Conservation (phyloP, 2,113 vertebrate genomes). For the Psilopsiagon aurifrons region DNA sequence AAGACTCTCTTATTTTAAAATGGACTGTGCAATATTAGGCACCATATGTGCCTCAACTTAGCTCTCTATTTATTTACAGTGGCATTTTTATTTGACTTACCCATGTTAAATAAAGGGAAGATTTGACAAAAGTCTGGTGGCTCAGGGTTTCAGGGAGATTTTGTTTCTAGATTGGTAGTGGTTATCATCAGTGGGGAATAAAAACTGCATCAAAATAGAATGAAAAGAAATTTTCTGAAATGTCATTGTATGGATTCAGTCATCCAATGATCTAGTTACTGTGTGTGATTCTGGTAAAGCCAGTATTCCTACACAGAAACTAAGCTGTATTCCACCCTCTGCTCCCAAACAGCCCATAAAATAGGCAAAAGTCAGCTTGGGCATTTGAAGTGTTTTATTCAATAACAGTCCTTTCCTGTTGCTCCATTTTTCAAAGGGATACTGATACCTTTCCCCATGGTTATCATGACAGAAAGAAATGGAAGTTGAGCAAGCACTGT, state of each 20-base stretch:
- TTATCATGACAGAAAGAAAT: neutral
- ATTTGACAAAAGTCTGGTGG: neutral
- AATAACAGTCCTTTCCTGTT: neutral
- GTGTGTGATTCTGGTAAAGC: neutral
- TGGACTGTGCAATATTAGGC: neutral
- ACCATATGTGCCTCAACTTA: neutral
- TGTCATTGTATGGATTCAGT: accelerated
- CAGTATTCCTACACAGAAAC: neutral
- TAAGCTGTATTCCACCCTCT: neutral
- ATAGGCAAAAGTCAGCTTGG: neutral
- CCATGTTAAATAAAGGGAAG: neutral
- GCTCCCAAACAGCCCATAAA: neutral
- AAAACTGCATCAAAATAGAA: neutral
- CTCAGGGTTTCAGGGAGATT: neutral
- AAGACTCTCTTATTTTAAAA: neutral
- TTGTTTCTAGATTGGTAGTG: neutral
- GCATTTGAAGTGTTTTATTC: neutral
- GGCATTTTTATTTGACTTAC: neutral
- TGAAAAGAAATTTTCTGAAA: neutral
- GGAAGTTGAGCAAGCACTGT: neutral
- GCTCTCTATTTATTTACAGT: neutral
- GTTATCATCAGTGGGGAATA: neutral
- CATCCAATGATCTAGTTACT: neutral
- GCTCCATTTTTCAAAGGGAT: neutral
- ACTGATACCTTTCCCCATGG: accelerated